These are phyloP conservation scores for Dasyornis broadbenti DNA, from an alignment of 2,113 vertebrate genomes.

Conservation along the genomic window DNA sequence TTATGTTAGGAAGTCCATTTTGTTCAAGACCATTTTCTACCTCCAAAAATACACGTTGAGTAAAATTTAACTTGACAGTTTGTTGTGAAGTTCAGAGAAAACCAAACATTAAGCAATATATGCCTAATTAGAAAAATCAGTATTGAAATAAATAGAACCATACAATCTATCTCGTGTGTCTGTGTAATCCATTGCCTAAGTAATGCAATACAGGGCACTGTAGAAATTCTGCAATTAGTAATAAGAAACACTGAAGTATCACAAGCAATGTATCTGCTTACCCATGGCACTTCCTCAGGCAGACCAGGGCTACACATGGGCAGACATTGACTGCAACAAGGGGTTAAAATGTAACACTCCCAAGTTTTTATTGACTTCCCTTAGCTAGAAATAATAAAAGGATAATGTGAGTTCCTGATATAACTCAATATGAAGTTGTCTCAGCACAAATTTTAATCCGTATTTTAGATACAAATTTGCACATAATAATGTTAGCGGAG, in stretches of 20 bases:
- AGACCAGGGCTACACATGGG: not conserved
- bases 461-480: not conserved
- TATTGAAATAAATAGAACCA: not conserved
- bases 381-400: not conserved
- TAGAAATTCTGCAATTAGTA: not conserved
- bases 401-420: not conserved
- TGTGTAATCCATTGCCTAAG: not conserved
- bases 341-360: not conserved
- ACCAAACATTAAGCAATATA: not conserved
- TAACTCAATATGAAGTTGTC: not conserved
- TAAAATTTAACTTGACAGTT: not conserved
- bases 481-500: not conserved
- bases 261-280: not conserved
- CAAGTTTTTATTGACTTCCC: not conserved
- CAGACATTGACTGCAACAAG: not conserved
- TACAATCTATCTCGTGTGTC: not conserved
- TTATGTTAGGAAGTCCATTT: not conserved
- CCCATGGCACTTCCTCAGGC: not conserved
- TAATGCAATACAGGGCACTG: not conserved
- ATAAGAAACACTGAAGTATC: not conserved
- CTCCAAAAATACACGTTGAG: rapidly evolving
- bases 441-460: not conserved
- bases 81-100: not conserved
- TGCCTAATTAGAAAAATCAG: not conserved
- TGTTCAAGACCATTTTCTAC: not conserved